These are phyloP conservation scores for Melanargia galathea DNA, from an alignment of 2,888 invertebrate genomes.

Conservation along the genomic window DNA sequence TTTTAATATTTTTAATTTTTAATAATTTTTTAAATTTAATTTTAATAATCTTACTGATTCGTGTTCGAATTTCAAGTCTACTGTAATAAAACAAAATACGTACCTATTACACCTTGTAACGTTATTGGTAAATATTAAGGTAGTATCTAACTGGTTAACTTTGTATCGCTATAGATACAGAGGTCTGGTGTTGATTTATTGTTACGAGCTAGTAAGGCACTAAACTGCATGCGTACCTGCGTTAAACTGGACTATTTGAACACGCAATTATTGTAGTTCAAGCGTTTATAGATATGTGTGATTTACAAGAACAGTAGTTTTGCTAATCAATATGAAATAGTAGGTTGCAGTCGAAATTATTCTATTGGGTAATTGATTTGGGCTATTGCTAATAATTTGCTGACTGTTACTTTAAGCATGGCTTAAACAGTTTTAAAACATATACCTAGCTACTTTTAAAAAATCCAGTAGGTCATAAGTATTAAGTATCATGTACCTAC, in stretches of 20 bases:
- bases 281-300: slow-evolving; percentile 11
- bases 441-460: neutral
- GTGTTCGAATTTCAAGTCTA: too few species aligned
- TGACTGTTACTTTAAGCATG: neutral
- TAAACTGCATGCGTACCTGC: slow-evolving; percentile 14
- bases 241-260: slow-evolving; percentile 4
- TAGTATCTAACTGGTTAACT: neutral
- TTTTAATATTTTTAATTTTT: too few species aligned
- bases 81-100: neutral
- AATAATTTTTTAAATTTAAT: too few species aligned
- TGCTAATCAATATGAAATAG: slow-evolving; percentile 2
- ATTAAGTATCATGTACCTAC: too few species aligned
- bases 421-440: neutral
- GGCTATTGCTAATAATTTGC: neutral
- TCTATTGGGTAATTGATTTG: neutral
- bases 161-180: neutral
- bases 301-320: neutral
- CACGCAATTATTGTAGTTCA: slow-evolving; percentile 17
- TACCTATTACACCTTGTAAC: neutral
- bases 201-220: slow-evolving; percentile 13
- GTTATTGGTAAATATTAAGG: neutral
- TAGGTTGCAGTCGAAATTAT: slow-evolving; percentile 4
- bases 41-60: too few species aligned
- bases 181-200: slow-evolving; percentile 30
- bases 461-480: too few species aligned